phyloP scores from a whole-genome alignment of 2,797 vertebrate genomes.

The Cryptoprocta ferox region DNA sequence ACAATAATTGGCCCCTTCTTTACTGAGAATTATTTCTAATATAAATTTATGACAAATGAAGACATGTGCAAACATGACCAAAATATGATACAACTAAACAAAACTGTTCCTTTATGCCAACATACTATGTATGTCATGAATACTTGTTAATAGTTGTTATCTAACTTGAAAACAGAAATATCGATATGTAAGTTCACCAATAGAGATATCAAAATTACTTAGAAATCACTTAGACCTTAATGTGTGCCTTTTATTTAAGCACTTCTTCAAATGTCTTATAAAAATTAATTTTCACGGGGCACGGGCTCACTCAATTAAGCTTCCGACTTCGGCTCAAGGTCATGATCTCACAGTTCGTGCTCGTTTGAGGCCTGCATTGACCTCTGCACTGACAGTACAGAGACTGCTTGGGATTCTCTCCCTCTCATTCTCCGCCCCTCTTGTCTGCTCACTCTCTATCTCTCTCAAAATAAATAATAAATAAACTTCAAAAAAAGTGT shows the following conservation, averaged over 20 bases:
- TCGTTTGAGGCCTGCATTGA: too few relatives aligned
- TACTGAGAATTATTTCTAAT: constrained; percentile 47
- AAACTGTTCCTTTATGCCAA: neutral
- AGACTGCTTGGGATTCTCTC: too few relatives aligned
- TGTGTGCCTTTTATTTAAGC: neutral
- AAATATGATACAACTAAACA: neutral
- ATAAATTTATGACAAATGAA: constrained; percentile 23
- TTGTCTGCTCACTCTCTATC: too few relatives aligned
- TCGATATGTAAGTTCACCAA: neutral
- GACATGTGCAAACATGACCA: constrained; percentile 40
- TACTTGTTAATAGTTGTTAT: constrained; percentile 6
- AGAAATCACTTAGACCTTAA: constrained; percentile 36
- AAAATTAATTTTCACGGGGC: constrained; percentile 21
- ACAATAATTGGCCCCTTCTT: neutral
- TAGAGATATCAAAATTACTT: constrained; percentile 2
- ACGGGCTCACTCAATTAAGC: too few relatives aligned
- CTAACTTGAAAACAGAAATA: constrained; percentile 28
- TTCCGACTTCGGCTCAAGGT: too few relatives aligned
- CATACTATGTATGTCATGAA: neutral
- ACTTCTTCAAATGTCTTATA: constrained; percentile 33
- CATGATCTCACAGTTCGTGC: too few relatives aligned
- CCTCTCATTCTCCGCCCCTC: too few relatives aligned
- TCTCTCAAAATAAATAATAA: too few relatives aligned
- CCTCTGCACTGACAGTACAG: too few relatives aligned
- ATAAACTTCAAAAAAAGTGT: too few relatives aligned